Conservation (phyloP, 2,888 invertebrate genomes). For the Iselma pallidipennis region DNA sequence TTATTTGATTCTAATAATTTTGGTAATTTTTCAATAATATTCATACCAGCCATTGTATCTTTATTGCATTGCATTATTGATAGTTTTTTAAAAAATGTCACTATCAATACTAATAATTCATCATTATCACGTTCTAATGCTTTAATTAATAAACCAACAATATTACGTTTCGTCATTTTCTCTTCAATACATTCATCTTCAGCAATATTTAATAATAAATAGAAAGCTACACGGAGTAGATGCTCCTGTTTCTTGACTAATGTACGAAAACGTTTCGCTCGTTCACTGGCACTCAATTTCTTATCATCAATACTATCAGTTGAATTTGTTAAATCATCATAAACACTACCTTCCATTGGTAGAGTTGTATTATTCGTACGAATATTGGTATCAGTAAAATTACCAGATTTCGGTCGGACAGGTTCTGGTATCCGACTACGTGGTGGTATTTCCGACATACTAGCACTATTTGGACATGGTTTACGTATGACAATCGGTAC, state of each 20-base stretch:
- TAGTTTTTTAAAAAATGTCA: slow-evolving; percentile 93
- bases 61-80: slow-evolving; percentile 95
- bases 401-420: slow-evolving; percentile 77
- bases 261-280: slow-evolving; percentile 77
- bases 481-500: slow-evolving; percentile 50
- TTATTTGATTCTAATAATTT: slow-evolving; percentile 72
- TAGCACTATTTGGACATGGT: slow-evolving; percentile 52
- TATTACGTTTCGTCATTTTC: slow-evolving; percentile 95
- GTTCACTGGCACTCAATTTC: slow-evolving; percentile 51
- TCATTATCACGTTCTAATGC: slow-evolving; percentile 88
- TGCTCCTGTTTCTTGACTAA: slow-evolving; percentile 93
- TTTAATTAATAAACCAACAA: slow-evolving; percentile 84
- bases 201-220: slow-evolving; percentile 91
- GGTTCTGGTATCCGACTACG: slow-evolving; percentile 71
- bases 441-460: slow-evolving; percentile 67
- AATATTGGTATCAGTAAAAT: slow-evolving; percentile 64
- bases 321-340: slow-evolving; percentile 60
- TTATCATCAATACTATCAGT: slow-evolving; percentile 54
- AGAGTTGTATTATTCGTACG: slow-evolving; percentile 51
- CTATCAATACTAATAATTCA: slow-evolving; percentile 85
- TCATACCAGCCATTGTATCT: slow-evolving; percentile 82
- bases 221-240: slow-evolving; percentile 86
- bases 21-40: slow-evolving; percentile 82
- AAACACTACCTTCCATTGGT: slow-evolving; percentile 67
- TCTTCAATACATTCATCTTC: slow-evolving; percentile 95